Evolutionary conservation across 2,113 vertebrate genomes (phyloP).

Genomic region (Anoura caudifer): DNA sequence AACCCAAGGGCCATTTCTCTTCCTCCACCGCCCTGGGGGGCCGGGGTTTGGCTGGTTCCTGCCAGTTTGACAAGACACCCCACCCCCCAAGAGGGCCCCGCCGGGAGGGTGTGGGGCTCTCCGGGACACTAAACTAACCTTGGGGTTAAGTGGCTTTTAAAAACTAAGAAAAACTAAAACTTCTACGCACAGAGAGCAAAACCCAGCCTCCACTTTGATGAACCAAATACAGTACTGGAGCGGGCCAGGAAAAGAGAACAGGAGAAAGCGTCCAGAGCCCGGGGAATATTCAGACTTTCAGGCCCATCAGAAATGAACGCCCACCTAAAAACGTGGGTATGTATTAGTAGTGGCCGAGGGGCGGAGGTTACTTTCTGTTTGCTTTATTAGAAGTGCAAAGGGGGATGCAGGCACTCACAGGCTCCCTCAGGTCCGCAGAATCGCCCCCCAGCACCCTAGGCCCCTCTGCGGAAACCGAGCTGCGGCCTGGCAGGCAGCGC

Average conservation of each 20-base stretch:
- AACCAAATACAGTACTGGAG: not conserved
- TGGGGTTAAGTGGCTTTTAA: conserved; percentile 21
- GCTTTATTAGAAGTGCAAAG: not conserved
- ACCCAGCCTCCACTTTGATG: not conserved
- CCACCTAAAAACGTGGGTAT: not conserved
- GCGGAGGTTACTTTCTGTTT: not conserved
- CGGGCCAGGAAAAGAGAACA: not conserved
- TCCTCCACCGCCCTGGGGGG: conserved; percentile 40
- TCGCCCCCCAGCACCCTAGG: no score
- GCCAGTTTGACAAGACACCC: conserved; percentile 35
- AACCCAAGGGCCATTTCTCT: conserved; percentile 62
- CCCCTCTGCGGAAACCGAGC: not conserved
- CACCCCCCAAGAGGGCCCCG: not conserved
- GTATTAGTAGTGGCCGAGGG: rapidly evolving
- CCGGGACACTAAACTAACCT: not conserved
- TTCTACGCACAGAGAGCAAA: not conserved
- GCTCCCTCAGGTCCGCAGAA: not conserved
- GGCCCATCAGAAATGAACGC: not conserved
- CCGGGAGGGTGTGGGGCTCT: not conserved
- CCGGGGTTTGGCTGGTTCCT: conserved; percentile 13
- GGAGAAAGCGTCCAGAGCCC: no score
- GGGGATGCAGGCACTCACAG: not conserved
- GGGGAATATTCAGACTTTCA: not conserved
- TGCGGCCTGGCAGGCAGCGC: not conserved
- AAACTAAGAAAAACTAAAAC: not conserved